phyloP scores from a whole-genome alignment of 1,140 invertebrate genomes.

The Drosophila nigrodunni region DNA sequence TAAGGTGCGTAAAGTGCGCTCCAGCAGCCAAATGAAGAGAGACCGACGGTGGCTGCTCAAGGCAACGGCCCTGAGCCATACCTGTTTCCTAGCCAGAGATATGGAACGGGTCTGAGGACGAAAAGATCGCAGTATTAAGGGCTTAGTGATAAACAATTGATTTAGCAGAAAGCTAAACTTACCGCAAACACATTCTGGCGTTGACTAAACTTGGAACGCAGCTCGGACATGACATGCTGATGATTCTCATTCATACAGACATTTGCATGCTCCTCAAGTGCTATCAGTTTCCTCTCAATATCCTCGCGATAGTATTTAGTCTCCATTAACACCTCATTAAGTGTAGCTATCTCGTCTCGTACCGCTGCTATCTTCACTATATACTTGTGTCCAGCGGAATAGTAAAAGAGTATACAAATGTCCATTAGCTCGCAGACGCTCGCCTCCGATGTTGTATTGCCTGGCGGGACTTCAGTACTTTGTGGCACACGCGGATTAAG shows the following conservation, averaged over 20 bases:
- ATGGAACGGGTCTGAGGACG: constrained; percentile 76
- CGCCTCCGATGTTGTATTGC: constrained; percentile 54
- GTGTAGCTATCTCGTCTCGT: constrained; percentile 79
- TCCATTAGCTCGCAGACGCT: constrained; percentile 79
- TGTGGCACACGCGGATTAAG: constrained; percentile 53
- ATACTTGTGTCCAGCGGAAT: constrained; percentile 83
- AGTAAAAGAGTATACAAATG: constrained; percentile 78
- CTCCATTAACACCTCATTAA: constrained; percentile 80
- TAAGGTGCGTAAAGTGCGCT: constrained; percentile 86
- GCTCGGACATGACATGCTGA: constrained; percentile 70
- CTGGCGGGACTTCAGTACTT: constrained; percentile 43
- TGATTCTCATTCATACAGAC: constrained; percentile 80
- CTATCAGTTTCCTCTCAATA: constrained; percentile 70
- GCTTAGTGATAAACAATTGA: too few relatives aligned
- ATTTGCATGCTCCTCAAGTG: constrained; percentile 74
- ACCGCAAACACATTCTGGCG: constrained; percentile 84
- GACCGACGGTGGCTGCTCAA: constrained; percentile 61
- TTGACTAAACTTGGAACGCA: constrained; percentile 75
- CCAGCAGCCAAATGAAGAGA: constrained; percentile 86
- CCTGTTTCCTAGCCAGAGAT: constrained; percentile 77
- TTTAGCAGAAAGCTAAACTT: constrained; percentile 9
- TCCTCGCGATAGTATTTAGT: constrained; percentile 82
- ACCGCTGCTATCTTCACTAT: constrained; percentile 80
- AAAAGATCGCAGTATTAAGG: neutral
- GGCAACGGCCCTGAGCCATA: constrained; percentile 80